phyloP scores from a whole-genome alignment of 1,140 invertebrate genomes.

The Calliphora vicina region DNA sequence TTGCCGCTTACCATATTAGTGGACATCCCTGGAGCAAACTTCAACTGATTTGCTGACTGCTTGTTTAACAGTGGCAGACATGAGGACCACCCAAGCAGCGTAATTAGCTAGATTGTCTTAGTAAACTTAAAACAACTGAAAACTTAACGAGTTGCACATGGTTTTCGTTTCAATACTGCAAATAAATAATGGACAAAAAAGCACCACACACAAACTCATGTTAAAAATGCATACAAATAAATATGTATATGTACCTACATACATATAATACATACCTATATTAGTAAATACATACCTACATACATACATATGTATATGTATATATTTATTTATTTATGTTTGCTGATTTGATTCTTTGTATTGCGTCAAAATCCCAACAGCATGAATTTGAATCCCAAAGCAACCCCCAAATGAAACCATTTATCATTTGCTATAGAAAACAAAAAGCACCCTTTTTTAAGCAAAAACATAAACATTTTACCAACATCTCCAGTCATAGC shows the following conservation, averaged over 20 bases:
- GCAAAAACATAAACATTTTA: not conserved
- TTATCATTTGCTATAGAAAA: not conserved
- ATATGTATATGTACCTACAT: not conserved
- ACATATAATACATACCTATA: not conserved
- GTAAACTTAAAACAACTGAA: not conserved
- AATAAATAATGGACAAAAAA: not conserved
- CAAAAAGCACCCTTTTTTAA: conserved; percentile 5
- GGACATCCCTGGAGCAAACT: conserved; percentile 31
- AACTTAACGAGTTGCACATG: not conserved
- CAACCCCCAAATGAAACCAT: conserved; percentile 51
- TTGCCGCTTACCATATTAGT: conserved; percentile 32
- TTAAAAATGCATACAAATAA: not conserved
- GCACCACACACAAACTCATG: not conserved
- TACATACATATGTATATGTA: not conserved
- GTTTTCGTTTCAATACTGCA: not conserved
- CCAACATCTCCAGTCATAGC: no score
- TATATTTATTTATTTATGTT: not conserved
- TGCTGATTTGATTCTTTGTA: no score
- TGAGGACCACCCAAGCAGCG: conserved; percentile 24
- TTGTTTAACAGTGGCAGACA: conserved; percentile 12
- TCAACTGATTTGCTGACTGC: not conserved
- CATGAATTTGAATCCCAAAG: conserved; percentile 63
- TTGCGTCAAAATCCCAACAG: conserved; percentile 58
- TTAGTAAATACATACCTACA: not conserved
- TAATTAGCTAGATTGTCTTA: conserved; percentile 30